Evolutionary conservation across 2,888 invertebrate species (phyloP), one percentile per base, ranked within the genome.

Genomic region (Lasioglossum malachurum): DNA sequence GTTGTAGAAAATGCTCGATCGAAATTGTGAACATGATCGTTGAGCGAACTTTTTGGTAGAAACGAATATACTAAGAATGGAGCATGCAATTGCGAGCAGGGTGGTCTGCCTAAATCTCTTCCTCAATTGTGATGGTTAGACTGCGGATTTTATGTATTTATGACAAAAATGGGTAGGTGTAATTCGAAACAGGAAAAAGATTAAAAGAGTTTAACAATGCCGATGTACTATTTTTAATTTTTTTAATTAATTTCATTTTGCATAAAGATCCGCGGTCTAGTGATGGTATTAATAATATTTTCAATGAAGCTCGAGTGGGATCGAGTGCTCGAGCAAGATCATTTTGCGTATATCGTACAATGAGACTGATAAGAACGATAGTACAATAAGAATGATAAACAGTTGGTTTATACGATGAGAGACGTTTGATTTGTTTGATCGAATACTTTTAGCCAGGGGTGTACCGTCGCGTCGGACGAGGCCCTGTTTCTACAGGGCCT

Each of bases 401-500:
- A 53, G 53, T 53, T 53, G 53, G n/a, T n/a, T 10, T 53, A 31
- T 53, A 31, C 64, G 14, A 7, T 35, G 3, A 31, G 14, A 64
- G 16, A 64, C 5, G 64, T 31, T 31, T 31, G 64, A 64, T 53
- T 64, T 64, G 31, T 64, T 31, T 31, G 64, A 64, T 64, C 64
- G 64, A 64, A 31, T 64, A 64, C 64, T 64, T 64, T 64, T 64
- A 64, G 64, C 64, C 7, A 64, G 64, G 31, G 64, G 27, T 64
- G 64, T 64, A 64, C 71, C 81, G n/a, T 46, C 46, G 46, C 46
- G 69, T 57, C 78, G 64, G 64, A 75, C 73, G 64, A 41, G 67
- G 88, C 83, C 88, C 88, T 84, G 81, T 81, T 85, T 82, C 84
- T 73, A 75, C 57, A 79, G 80, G 90, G n/a, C 41, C 73, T 49